Conservation (phyloP, 2,113 vertebrate species). For the Mohoua ochrocephala region DNA sequence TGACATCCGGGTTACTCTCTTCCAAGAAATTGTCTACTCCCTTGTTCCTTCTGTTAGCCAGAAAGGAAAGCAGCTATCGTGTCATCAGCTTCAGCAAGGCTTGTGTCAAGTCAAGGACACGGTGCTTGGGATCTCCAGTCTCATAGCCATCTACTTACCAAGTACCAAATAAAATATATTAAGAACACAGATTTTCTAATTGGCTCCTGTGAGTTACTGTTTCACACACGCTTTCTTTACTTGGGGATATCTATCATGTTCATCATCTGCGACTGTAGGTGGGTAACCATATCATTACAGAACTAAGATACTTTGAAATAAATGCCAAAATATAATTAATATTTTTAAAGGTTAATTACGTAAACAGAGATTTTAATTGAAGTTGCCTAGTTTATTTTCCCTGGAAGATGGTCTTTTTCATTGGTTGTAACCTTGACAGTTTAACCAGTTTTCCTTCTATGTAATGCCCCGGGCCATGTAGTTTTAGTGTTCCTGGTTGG, state of each 20-base stretch:
- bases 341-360: neutral
- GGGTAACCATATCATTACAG: neutral
- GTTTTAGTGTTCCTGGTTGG: neutral
- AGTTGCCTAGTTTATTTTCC: neutral
- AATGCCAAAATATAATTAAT: neutral
- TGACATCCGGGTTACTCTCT: neutral
- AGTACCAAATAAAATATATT: neutral
- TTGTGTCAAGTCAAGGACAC: neutral
- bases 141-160: fast-evolving
- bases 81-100: neutral
- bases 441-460: neutral
- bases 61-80: neutral
- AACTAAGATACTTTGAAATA: neutral
- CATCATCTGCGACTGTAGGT: neutral
- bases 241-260: neutral
- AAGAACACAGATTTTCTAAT: neutral
- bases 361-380: neutral
- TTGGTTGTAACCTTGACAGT: neutral
- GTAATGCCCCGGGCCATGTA: neutral
- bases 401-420: neutral
- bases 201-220: neutral
- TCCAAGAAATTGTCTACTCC: neutral
- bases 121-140: neutral
- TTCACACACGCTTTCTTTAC: neutral
- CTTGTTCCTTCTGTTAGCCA: neutral